Percentiles rank a stretch among this genome's conserved stretches.
These are phyloP conservation scores for Mionectes olivaceus DNA, from an alignment of 2,797 vertebrate genomes.

Conservation along the genomic window DNA sequence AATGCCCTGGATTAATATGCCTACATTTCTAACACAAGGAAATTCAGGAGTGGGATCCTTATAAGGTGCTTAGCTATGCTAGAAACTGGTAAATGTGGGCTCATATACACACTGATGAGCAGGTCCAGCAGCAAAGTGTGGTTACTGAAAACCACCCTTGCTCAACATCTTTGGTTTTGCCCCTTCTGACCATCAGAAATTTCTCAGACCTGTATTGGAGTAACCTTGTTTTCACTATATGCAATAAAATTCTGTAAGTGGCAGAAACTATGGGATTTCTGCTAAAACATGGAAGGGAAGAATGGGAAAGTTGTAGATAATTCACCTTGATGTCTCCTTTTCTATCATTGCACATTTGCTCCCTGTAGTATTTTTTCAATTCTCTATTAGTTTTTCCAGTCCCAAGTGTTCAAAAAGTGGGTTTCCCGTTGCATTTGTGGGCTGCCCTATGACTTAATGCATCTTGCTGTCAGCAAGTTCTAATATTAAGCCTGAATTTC, in stretches of 20 bases:
- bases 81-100: not conserved
- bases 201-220: not conserved
- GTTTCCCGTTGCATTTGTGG: not conserved
- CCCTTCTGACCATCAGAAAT: not conserved
- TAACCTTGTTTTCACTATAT: not conserved
- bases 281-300: not conserved
- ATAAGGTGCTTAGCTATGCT: not conserved
- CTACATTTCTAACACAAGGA: not conserved
- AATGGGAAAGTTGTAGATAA: not conserved
- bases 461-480: not conserved
- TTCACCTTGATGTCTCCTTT: not conserved
- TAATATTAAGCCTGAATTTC: conserved; percentile 15
- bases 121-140: not conserved
- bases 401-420: not conserved
- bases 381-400: not conserved
- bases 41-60: not conserved
- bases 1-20: not conserved
- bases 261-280: not conserved
- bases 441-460: not conserved
- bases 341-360: not conserved
- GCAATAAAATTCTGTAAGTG: not conserved
- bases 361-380: not conserved
- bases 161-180: not conserved
- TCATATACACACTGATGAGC: accelerated
- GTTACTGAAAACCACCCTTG: not conserved